Evolutionary conservation across 2,113 vertebrate species (phyloP).

Genomic region (Lagopus leucura): DNA sequence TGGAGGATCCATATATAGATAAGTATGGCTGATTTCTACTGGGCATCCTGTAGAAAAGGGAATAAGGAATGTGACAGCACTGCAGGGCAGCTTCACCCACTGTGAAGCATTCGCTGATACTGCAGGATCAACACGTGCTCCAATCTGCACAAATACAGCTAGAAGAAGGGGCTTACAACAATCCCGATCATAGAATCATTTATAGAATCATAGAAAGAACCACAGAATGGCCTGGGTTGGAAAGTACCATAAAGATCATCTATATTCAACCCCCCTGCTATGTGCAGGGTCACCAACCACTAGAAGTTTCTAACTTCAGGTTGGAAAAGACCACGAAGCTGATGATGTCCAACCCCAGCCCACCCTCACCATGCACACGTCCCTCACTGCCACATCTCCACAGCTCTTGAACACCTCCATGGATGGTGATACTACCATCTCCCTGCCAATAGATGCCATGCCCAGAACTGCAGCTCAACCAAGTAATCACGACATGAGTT

Average conservation of each 20-base stretch:
- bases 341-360: too few relatives aligned
- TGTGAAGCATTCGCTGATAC: background rate
- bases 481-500: background rate
- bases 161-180: background rate
- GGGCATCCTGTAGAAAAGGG: background rate
- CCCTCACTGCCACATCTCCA: background rate
- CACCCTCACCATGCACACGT: too few relatives aligned
- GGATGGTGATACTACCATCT: too few relatives aligned
- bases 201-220: too few relatives aligned
- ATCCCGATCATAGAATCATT: too few relatives aligned
- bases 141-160: accelerated
- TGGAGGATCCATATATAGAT: background rate
- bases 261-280: too few relatives aligned
- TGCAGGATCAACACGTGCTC: accelerated
- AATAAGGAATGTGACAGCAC: background rate
- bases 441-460: background rate
- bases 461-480: background rate
- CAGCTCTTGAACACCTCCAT: too few relatives aligned
- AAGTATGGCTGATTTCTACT: background rate
- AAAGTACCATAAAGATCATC: too few relatives aligned
- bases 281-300: too few relatives aligned
- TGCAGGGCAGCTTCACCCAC: background rate
- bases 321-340: too few relatives aligned
- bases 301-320: too few relatives aligned
- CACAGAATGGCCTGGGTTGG: too few relatives aligned